These are phyloP conservation scores for Parazoanthus darwini DNA, from an alignment of 92 coral and sea anemone species.

Conservation along the genomic window DNA sequence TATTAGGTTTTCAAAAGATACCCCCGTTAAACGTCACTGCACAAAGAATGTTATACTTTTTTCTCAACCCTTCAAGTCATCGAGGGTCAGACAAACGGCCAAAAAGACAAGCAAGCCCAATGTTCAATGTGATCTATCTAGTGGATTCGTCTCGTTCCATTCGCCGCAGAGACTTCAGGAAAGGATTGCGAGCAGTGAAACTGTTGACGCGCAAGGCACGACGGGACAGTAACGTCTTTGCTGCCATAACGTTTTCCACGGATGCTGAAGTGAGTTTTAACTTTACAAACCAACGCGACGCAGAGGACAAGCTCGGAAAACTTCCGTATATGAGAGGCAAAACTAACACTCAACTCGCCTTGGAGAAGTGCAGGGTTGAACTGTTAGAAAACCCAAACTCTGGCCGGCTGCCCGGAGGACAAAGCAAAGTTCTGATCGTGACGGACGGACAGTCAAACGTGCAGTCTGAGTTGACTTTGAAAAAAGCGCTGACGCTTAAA, in stretches of 20 bases:
- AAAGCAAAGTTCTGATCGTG: slow-evolving; percentile 25
- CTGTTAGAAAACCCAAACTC: slow-evolving; percentile 9
- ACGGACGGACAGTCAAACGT: slow-evolving; percentile 41
- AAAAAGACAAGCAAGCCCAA: slow-evolving; percentile 7
- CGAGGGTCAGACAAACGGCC: background rate
- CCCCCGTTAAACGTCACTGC: slow-evolving; percentile 31
- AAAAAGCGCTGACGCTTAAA: slow-evolving; percentile 8
- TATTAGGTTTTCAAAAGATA: slow-evolving; percentile 15
- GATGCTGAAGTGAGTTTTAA: slow-evolving; percentile 36
- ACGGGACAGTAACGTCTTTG: slow-evolving; percentile 30
- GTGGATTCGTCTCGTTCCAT: slow-evolving; percentile 32
- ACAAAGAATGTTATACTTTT: slow-evolving; percentile 20
- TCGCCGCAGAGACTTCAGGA: slow-evolving; percentile 37
- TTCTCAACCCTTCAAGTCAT: slow-evolving; percentile 17
- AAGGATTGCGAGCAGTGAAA: slow-evolving; percentile 34
- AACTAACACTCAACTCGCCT: slow-evolving; percentile 30
- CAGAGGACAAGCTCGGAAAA: slow-evolving; percentile 4
- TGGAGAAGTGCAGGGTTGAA: slow-evolving; percentile 18
- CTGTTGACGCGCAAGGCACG: slow-evolving; percentile 40
- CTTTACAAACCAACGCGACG: slow-evolving; percentile 36
- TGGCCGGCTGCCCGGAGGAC: background rate
- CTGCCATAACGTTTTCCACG: slow-evolving; percentile 33
- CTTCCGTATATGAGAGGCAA: slow-evolving; percentile 22
- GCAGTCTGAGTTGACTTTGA: slow-evolving; percentile 20
- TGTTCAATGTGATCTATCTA: slow-evolving; percentile 30